phyloP scores from a whole-genome alignment of 2,888 invertebrate species.

The Hemicrepidius hirtus region DNA sequence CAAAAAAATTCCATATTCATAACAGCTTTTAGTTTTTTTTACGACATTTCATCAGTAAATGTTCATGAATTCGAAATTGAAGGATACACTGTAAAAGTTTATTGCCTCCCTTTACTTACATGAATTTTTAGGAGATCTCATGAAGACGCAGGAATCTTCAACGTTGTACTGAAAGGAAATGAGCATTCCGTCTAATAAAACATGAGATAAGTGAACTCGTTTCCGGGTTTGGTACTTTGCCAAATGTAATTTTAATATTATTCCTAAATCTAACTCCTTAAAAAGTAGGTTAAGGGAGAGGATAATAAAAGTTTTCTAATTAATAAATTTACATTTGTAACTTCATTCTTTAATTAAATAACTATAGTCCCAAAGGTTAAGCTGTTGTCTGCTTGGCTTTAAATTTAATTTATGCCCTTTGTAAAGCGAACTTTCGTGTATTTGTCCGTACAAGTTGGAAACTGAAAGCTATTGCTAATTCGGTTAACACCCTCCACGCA shows the following conservation, averaged over 20 bases:
- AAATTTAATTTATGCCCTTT: slow-evolving; percentile 16
- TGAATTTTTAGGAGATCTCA: slow-evolving; percentile 22
- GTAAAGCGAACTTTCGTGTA: slow-evolving; percentile 21
- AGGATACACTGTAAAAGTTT: slow-evolving; percentile 21
- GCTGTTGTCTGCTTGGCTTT: not conserved
- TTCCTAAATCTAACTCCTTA: slow-evolving; percentile 44
- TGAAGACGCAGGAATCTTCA: slow-evolving; percentile 15
- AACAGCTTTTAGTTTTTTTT: slow-evolving; percentile 3
- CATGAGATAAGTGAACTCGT: slow-evolving; percentile 38
- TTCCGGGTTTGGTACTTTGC: slow-evolving; percentile 41
- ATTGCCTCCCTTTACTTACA: slow-evolving; percentile 24
- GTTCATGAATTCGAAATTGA: slow-evolving; percentile 11
- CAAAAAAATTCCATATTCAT: slow-evolving; percentile 4
- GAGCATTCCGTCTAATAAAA: slow-evolving; percentile 40
- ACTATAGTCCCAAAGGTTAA: slow-evolving; percentile 10
- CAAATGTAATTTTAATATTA: slow-evolving; percentile 44
- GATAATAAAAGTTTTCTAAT: not conserved
- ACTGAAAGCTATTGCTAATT: slow-evolving; percentile 27
- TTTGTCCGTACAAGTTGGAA: slow-evolving; percentile 15
- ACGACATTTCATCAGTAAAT: slow-evolving; percentile 23
- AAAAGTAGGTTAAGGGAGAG: too few relatives aligned
- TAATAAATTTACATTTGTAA: not conserved
- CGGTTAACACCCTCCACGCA: slow-evolving; percentile 13
- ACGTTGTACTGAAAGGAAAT: slow-evolving; percentile 41
- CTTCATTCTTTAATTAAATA: not conserved